Percentiles rank a stretch among this genome's conserved stretches.
phyloP scores from a whole-genome alignment of 2,888 invertebrate species.

The Temnothorax rugatulus region DNA sequence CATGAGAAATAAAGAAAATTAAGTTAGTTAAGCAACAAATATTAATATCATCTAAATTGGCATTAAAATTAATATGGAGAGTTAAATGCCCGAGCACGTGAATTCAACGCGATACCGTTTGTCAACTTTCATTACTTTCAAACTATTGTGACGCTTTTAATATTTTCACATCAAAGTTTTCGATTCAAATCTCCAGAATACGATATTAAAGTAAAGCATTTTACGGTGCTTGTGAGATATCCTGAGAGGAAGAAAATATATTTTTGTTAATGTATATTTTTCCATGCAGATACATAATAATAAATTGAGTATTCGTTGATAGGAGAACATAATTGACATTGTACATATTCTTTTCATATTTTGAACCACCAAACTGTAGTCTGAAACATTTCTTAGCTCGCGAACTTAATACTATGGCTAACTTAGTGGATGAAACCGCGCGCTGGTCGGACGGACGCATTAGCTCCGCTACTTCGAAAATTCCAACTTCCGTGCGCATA shows the following conservation, averaged over 20 bases:
- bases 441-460: constrained; percentile 36
- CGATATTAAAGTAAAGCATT: neutral
- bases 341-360: constrained; percentile 18
- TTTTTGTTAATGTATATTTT: constrained; percentile 1
- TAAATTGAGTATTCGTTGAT: neutral
- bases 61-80: neutral
- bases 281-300: neutral
- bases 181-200: neutral
- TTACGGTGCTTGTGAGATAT: neutral
- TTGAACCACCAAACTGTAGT: constrained; percentile 15
- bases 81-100: neutral
- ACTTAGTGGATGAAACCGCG: constrained; percentile 48
- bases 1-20: neutral
- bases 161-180: neutral
- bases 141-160: neutral
- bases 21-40: neutral
- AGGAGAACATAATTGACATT: constrained; percentile 5
- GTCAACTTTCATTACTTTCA: neutral
- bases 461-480: constrained; percentile 47
- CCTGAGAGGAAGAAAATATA: neutral
- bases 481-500: constrained; percentile 38
- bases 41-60: neutral
- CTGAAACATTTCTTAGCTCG: constrained; percentile 41
- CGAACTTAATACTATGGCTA: constrained; percentile 22
- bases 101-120: neutral